Evolutionary conservation across 2,113 vertebrate genomes (phyloP), one percentile per base, ranked within the genome.

Genomic region (Lonchura striata): DNA sequence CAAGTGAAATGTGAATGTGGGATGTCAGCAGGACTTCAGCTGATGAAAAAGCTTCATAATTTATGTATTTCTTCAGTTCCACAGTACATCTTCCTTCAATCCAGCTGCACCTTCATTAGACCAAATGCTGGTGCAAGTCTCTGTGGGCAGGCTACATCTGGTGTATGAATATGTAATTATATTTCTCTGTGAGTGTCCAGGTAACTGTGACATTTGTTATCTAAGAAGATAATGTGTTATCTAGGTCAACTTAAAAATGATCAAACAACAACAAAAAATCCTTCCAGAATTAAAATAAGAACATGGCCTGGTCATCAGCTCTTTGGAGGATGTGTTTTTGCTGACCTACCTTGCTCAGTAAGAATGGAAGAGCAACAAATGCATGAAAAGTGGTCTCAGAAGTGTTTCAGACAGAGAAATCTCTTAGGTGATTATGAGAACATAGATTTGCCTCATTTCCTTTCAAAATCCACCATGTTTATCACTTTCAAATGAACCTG

Each of bases 51-150:
- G 0, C 22, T 95, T 80, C 78, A 94, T 94, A 91, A 95, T 94
- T 96, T 71, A 96, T 96, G 88, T 12, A 39, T 90, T 27, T 93
- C 80, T 95, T 90, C 78, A 91, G 64, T 77, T 92, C 56, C 60
- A n/a, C 57, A 37, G 84, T 61, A 39, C 57, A 78, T 50, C 66
- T 52, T 88, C 13, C 3, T 92, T 80, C 84, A 75, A 78, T 95
- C 82, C 97, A 97, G 96, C 90, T 91, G 97, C 72, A 96, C 79
- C 92, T 80, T 90, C 85, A 85, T 93, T 92, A 94, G 84, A 92
- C 95, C 96, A 96, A 97, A 89, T 66, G 81, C 86, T 94, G 76
- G 90, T 77, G 70, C 28, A 96, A 87, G 95, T 97, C 96, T 96
- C 91, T 95, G 89, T 59, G 90, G 96, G 93, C 76, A 61, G 47